Evolutionary conservation across 1,140 invertebrate genomes (phyloP).

Genomic region (Ceratosolen fusciceps): DNA sequence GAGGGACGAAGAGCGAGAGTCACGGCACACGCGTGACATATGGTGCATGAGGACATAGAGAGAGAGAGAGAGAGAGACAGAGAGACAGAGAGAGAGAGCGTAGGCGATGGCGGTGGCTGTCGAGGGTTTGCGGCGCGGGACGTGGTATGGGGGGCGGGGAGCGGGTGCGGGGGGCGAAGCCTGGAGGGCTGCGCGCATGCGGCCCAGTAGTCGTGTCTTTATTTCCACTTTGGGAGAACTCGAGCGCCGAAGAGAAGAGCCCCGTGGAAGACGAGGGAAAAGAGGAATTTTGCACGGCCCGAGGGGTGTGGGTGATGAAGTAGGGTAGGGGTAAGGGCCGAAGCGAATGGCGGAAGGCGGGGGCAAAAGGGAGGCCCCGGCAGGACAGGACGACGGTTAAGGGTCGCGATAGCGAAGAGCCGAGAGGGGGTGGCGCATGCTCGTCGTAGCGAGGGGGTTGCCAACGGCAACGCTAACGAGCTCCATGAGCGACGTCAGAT

Average conservation of each 20-base stretch:
- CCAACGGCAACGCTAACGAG: conserved; percentile 71
- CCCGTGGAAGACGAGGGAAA: conserved; percentile 19
- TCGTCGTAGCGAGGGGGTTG: conserved; percentile 66
- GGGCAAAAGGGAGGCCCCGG: conserved; percentile 53
- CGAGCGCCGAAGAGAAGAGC: conserved; percentile 18
- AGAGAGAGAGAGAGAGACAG: not conserved
- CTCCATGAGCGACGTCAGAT: conserved; percentile 71
- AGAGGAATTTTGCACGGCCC: not conserved
- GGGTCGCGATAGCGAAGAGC: conserved; percentile 45
- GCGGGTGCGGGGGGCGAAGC: conserved; percentile 51
- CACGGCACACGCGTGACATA: conserved; percentile 45
- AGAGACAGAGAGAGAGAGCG: conserved; percentile 22
- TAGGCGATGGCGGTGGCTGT: too few relatives aligned
- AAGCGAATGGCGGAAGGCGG: conserved; percentile 50
- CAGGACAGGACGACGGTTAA: conserved; percentile 52
- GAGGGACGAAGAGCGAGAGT: not conserved
- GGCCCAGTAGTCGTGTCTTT: conserved; percentile 36
- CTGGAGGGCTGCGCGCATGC: conserved; percentile 46
- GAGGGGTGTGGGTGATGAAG: not conserved
- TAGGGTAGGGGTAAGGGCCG: conserved; percentile 41
- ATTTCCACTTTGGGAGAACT: conserved; percentile 45
- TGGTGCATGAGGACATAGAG: conserved; percentile 10
- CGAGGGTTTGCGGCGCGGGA: too few relatives aligned
- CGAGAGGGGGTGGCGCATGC: conserved; percentile 56
- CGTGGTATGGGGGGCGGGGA: too few relatives aligned